Conservation (phyloP, 2,888 invertebrate genomes). For the Sphinx pinastri region DNA sequence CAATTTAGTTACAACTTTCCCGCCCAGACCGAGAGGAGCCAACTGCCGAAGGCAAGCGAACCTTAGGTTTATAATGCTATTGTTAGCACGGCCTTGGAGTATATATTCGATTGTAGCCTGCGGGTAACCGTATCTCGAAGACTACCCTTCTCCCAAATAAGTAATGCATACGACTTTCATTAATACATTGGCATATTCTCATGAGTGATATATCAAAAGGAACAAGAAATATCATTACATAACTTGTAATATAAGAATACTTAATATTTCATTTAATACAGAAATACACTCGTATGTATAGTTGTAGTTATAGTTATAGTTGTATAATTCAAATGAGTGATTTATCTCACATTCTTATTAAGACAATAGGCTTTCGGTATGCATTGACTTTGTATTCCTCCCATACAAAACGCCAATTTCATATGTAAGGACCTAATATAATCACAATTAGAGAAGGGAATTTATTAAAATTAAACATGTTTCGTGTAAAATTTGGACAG, state of each 20-base stretch:
- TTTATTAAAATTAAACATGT: neutral
- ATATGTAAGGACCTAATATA: too few species aligned
- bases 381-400: too few species aligned
- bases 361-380: too few species aligned
- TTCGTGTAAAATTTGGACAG: neutral
- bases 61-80: slow-evolving; percentile 36
- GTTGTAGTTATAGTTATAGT: too few species aligned
- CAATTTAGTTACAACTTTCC: slow-evolving; percentile 43
- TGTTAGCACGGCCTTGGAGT: slow-evolving; percentile 38
- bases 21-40: slow-evolving; percentile 34
- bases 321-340: too few species aligned
- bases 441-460: neutral
- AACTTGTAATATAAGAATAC: too few species aligned
- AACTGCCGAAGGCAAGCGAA: slow-evolving; percentile 35
- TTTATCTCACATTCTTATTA: too few species aligned
- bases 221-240: too few species aligned
- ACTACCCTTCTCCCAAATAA: neutral
- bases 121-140: neutral
- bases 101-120: slow-evolving; percentile 30
- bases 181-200: neutral
- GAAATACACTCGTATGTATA: too few species aligned
- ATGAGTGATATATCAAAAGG: neutral
- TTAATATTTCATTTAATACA: too few species aligned
- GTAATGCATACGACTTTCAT: neutral
- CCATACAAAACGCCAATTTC: too few species aligned